A percentile compares a stretch with the other conserved stretches of the same genome.
phyloP scores from a whole-genome alignment of 1,140 invertebrate genomes.

The Teleopsis dalmanni region DNA sequence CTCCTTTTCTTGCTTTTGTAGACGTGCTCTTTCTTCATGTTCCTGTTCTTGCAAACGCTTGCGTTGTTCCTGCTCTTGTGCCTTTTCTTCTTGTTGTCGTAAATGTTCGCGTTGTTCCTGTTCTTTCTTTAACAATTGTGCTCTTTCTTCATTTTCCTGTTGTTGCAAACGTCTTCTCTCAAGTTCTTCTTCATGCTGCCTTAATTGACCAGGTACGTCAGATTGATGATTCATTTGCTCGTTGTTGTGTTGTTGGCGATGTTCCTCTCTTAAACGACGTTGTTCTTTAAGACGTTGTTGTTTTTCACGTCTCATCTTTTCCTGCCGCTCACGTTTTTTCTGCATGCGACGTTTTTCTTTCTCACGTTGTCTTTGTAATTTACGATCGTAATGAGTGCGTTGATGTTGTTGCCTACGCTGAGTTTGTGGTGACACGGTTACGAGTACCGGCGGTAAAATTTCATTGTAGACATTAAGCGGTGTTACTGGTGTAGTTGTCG shows the following conservation, averaged over 20 bases:
- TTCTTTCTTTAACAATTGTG: neutral
- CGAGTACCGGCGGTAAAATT: constrained; percentile 7
- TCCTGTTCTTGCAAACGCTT: constrained; percentile 2
- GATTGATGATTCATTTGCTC: too few relatives aligned
- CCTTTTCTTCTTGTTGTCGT: neutral
- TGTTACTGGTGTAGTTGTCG: neutral
- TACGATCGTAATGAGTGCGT: constrained; percentile 23
- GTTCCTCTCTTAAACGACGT: neutral
- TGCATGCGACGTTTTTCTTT: constrained; percentile 26
- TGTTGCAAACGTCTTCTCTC: too few relatives aligned
- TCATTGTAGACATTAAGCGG: constrained; percentile 19
- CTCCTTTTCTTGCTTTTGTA: constrained; percentile 2
- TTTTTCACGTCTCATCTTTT: constrained; percentile 21
- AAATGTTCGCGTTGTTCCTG: constrained; percentile 13
- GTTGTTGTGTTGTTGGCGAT: constrained; percentile 12
- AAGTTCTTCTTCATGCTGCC: too few relatives aligned
- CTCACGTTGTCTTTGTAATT: constrained; percentile 30
- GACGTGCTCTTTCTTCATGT: constrained; percentile 7
- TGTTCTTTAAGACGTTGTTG: constrained; percentile 15
- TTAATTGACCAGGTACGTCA: too few relatives aligned
- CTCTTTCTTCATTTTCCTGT: constrained; percentile 3
- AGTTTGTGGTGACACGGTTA: neutral
- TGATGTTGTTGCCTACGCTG: neutral
- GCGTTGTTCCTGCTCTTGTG: constrained; percentile 6
- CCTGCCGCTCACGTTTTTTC: constrained; percentile 22